Conservation (phyloP, 2,797 vertebrate genomes). For the Pitangus sulphuratus region DNA sequence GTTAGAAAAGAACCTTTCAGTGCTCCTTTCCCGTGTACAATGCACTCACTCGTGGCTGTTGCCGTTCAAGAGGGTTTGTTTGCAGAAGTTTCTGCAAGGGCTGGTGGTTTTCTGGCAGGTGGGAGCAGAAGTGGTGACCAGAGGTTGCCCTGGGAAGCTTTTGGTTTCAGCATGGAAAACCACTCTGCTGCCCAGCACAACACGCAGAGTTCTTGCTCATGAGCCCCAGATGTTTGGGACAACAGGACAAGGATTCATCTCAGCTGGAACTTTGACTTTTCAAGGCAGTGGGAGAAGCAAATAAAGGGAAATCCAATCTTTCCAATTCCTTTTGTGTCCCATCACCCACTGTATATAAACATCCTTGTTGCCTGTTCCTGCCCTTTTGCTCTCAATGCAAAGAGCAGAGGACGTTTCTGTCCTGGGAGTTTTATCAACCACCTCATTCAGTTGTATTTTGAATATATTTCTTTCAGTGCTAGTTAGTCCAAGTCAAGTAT, state of each 20-base stretch:
- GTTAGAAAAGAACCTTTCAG: background rate
- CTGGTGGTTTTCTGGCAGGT: background rate
- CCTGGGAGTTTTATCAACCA: background rate
- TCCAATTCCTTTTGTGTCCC: background rate
- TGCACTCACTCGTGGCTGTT: fast-evolving
- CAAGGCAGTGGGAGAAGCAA: background rate
- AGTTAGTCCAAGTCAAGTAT: background rate
- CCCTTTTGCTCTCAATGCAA: background rate
- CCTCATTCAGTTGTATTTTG: background rate
- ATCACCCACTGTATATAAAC: background rate
- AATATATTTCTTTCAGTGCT: background rate
- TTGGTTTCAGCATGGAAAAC: background rate
- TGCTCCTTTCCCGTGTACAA: background rate
- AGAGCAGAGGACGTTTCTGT: background rate
- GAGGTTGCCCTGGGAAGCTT: background rate
- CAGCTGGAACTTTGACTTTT: background rate
- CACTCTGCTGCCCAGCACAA: background rate
- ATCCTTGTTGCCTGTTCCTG: background rate
- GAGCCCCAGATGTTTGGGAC: background rate
- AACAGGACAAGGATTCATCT: background rate
- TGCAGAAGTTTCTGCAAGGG: background rate
- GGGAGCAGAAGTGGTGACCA: background rate
- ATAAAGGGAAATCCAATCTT: background rate
- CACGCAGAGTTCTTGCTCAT: background rate
- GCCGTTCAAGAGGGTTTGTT: background rate